Evolutionary conservation across 2,113 vertebrate species (phyloP).

Genomic region (Stictonetta naevosa): DNA sequence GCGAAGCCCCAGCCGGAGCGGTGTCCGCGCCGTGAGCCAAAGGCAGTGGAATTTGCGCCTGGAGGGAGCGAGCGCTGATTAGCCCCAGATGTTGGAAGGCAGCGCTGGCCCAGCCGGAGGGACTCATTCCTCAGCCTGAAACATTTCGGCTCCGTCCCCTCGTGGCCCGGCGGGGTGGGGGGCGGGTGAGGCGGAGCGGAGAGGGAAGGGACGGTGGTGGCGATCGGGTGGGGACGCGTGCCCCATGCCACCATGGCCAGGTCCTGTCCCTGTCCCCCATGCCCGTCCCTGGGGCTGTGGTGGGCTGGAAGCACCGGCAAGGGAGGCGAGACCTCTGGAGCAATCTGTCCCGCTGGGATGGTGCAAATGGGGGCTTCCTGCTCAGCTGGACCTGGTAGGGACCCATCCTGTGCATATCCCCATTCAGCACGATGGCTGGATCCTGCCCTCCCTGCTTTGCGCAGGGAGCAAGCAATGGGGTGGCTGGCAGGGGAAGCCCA

Average conservation of each 20-base stretch:
- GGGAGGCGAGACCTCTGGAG: not conserved
- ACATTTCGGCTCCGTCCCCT: conserved; percentile 34
- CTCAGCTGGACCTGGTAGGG: not conserved
- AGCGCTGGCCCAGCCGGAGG: conserved; percentile 17
- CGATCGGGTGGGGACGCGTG: not conserved
- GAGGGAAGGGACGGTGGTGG: not conserved
- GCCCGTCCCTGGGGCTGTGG: rapidly evolving
- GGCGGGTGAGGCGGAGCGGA: not conserved
- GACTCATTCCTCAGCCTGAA: conserved; percentile 53
- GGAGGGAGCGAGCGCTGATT: conserved; percentile 55
- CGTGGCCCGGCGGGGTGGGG: not conserved
- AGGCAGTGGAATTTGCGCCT: conserved; percentile 73
- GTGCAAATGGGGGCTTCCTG: not conserved
- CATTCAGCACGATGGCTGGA: not conserved
- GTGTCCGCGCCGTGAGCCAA: conserved; percentile 58
- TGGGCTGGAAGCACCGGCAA: too few species aligned
- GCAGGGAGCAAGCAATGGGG: not conserved
- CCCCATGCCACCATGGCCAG: not conserved
- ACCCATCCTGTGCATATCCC: not conserved
- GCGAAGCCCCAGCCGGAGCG: conserved; percentile 40
- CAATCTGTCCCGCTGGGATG: rapidly evolving
- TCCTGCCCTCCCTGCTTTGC: not conserved
- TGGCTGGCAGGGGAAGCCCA: not conserved
- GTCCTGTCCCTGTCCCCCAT: not conserved
- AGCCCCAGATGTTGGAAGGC: conserved; percentile 75